Evolutionary conservation across 2,888 invertebrate genomes (phyloP).

Genomic region (Pristionchus maxplancki): DNA sequence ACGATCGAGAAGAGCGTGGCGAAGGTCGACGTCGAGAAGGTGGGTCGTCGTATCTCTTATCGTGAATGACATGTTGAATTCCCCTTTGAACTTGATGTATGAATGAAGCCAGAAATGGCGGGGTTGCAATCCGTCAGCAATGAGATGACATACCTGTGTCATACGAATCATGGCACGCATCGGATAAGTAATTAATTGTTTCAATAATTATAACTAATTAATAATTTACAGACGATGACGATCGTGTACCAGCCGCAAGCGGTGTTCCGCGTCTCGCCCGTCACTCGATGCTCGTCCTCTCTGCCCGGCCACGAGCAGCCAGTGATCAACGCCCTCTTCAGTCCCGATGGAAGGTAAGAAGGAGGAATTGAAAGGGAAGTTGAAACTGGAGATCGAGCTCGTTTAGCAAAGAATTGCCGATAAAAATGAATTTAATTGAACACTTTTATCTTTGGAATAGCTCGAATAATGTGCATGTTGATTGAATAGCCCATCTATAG

Average conservation of each 20-base stretch:
- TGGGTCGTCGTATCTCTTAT: too few relatives aligned
- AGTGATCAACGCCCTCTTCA: slow-evolving; percentile 94
- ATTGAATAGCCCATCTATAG: too few relatives aligned
- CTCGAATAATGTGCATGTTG: too few relatives aligned
- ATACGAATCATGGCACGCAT: too few relatives aligned
- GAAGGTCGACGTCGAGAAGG: slow-evolving; percentile 72
- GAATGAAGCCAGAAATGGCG: background rate
- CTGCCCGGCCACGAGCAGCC: slow-evolving; percentile 97
- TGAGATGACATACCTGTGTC: too few relatives aligned
- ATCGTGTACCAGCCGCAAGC: slow-evolving; percentile 98
- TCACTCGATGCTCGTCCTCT: slow-evolving; percentile 95
- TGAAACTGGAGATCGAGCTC: background rate
- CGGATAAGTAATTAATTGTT: background rate
- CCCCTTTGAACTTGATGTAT: background rate
- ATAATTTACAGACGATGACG: slow-evolving; percentile 87
- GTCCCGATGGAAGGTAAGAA: slow-evolving; percentile 88
- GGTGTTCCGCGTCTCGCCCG: slow-evolving; percentile 85
- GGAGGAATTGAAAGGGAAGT: background rate
- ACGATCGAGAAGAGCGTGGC: slow-evolving; percentile 68
- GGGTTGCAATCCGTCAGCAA: background rate
- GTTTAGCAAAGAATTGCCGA: too few relatives aligned
- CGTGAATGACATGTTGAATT: too few relatives aligned
- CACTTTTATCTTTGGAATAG: too few relatives aligned
- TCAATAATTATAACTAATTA: background rate
- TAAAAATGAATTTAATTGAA: too few relatives aligned